Evolutionary conservation across 2,797 vertebrate species (phyloP), one percentile per base, ranked within the genome.

Genomic region (Heliangelus exortis): DNA sequence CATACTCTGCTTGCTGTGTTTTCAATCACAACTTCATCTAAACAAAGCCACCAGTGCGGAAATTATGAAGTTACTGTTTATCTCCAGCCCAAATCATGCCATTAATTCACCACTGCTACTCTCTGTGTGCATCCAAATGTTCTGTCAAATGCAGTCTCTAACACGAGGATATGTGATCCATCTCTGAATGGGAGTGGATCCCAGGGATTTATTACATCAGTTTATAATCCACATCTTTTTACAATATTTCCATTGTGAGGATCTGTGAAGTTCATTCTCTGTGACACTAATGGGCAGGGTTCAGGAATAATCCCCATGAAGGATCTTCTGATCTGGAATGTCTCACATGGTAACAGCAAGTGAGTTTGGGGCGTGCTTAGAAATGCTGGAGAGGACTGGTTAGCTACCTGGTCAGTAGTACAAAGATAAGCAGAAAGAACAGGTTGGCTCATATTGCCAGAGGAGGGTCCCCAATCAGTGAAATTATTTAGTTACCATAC

Each of bases 401-500:
- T 89, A 43, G 61, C 54, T 31, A 28, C 33, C 29, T 72, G 73
- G 25, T 34, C 63, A 72, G 55, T 6, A 47, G 12, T 1, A 73
- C n/a, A 34, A 6, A 5, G 12, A 72, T 5, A 23, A 3, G 8
- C 25, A 92, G 59, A 80, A 90, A 25, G 22, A 15, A 84, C 33
- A 61, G 33, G 22, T 19, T 77, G 71, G 59, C n/a, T 82, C 8
- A 11, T 22, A 63, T 1, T 53, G 83, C 84, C 86, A 54, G 28
- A 28, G 45, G 48, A 47, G 9, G 50, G 92, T 76, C 62, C 73
- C 84, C 43, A 73, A 23, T 15, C 8, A 5, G 48, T 90, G 87
- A 80, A 87, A 92, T 88, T 92, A 92, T 88, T 92, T 79, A 95
- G 83, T 72, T 65, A 75, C 19, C 7, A 14, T 12, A 31, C 23